A percentile compares a stretch with the other conserved stretches of the same genome.
Conservation (phyloP, 2,888 invertebrate genomes). For the Unio delphinus region DNA sequence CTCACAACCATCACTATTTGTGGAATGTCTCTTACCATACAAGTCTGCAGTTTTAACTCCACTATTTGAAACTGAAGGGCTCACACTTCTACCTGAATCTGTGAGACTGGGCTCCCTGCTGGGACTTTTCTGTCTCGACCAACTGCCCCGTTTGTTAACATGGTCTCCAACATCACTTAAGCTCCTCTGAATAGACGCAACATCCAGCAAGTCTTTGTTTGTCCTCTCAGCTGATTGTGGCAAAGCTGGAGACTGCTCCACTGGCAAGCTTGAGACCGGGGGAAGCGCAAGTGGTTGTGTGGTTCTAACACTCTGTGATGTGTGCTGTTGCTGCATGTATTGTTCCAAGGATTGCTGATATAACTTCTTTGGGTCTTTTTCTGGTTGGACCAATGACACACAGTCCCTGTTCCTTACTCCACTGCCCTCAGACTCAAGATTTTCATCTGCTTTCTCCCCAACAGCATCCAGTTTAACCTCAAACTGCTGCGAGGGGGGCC, state of each 20-base stretch:
- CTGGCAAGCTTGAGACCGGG: too few species aligned
- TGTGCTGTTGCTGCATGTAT: slow-evolving; percentile 37
- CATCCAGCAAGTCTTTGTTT: slow-evolving; percentile 2
- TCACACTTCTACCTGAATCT: slow-evolving; percentile 7
- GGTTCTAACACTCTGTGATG: too few species aligned
- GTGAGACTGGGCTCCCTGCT: slow-evolving; percentile 7
- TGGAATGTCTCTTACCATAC: too few species aligned
- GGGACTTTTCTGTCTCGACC: slow-evolving; percentile 11
- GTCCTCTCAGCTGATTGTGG: slow-evolving; percentile 20
- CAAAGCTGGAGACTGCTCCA: slow-evolving; percentile 18
- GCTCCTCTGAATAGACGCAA: slow-evolving; percentile 30
- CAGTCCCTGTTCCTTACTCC: slow-evolving; percentile 28
- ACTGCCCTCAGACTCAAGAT: slow-evolving; percentile 6
- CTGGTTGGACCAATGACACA: slow-evolving; percentile 15
- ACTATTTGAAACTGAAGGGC: too few species aligned
- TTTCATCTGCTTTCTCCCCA: slow-evolving; percentile 14
- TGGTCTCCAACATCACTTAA: slow-evolving; percentile 38
- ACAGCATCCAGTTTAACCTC: slow-evolving; percentile 32
- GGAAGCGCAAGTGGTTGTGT: too few species aligned
- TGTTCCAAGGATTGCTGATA: slow-evolving; percentile 61
- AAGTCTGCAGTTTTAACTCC: too few species aligned
- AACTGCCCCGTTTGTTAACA: slow-evolving; percentile 7
- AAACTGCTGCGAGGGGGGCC: slow-evolving; percentile 24
- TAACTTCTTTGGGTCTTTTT: slow-evolving; percentile 41
- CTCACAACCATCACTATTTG: slow-evolving; percentile 7